Base-by-base conservation (phyloP, 2,797 vertebrate genomes). In the Paramormyrops hopkinsi region DNA sequence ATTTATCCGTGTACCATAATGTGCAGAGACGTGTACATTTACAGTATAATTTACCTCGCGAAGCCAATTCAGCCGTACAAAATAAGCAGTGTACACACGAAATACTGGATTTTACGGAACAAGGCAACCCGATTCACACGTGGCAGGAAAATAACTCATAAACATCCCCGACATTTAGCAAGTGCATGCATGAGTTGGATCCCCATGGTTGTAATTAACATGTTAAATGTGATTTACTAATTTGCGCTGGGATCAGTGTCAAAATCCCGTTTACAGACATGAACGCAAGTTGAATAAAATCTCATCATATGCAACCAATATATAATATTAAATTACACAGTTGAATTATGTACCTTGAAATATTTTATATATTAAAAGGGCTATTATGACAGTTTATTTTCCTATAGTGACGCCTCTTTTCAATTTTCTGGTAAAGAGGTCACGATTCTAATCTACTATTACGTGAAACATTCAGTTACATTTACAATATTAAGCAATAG, bases 151-250 rank as follows among this genome's bases (percentile, higher is more conserved):
- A 82, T 11, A 65, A 33, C 48, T 84, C 46, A 14, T 48, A 51
- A 84, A 84, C 41, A 84, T 84, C 48, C 22, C 46, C 22, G 19
- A 51, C 82, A 84, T 84, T 84, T 84, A 84, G 44, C 82, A 84
- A 84, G 44, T 84, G 56, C 54, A 62, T 84, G 56, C 54, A 62
- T 22, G 82, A 9, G 82, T 84, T 84, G 19, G 41, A 48, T 84
- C 82, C 44, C 44, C 82, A 51, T 51, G 82, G 82, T 48, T 84
- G 82, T 84, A 84, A 84, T 84, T 84, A 84, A 84, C 82, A 84
- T 46, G 44, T 84, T 48, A 84, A 84, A 84, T 84, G 46, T 48
- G 82, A 46, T 84, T 50, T 29, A 19, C 37, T 84, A 25, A 84
- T 83, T 83, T 84, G 48, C n/a, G 82, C 9, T 48, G 82, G 82